Evolutionary conservation across 2,888 invertebrate genomes (phyloP), one percentile per base, ranked within the genome.

Genomic region (Panopea generosa): DNA sequence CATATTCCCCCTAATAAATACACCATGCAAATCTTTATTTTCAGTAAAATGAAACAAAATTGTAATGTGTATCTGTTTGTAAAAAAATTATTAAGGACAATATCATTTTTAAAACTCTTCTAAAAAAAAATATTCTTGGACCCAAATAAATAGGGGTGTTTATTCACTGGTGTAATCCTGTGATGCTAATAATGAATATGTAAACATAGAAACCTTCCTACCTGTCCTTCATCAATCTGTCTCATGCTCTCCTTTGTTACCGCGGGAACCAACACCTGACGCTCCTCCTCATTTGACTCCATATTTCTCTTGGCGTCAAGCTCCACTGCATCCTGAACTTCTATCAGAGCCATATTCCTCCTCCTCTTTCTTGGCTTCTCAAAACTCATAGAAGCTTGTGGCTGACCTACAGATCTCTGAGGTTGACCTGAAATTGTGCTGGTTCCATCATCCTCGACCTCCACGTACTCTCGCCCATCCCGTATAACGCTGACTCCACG

Each of bases 211-310:
- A n/a, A n/a, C n/a, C n/a, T n/a, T 52, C 82, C 72, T 65, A 87
- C 89, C 87, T 87, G 85, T 68, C 88, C 88, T 73, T 89, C 87
- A 57, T 83, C 84, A 40, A 88, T 84, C 52, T 73, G 78, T 77
- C 85, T 85, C 63, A 69, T 78, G 20, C 77, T 75, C 9, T 82
- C 83, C 49, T 78, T 75, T 53, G 61, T 82, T 14, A 74, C 73
- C 6, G 65, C 85, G 14, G 87, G 84, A 6, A 89, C 89, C 22
- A 84, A 84, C n/a, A 87, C 80, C 47, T 84, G 84, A 60, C 84
- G 70, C 60, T 84, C 83, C 50, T 84, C 81, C 47, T 82, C 82
- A 70, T 82, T 82, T 7, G 82, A 84, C n/a, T 72, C 60, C 14
- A 81, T 69, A 52, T 82, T 81, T 14, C 72, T 77, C 24, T 77